Percentiles rank a stretch among this genome's conserved stretches.
Evolutionary conservation across 2,888 invertebrate genomes (phyloP).

Genomic region (Aporophyla lueneburgensis): DNA sequence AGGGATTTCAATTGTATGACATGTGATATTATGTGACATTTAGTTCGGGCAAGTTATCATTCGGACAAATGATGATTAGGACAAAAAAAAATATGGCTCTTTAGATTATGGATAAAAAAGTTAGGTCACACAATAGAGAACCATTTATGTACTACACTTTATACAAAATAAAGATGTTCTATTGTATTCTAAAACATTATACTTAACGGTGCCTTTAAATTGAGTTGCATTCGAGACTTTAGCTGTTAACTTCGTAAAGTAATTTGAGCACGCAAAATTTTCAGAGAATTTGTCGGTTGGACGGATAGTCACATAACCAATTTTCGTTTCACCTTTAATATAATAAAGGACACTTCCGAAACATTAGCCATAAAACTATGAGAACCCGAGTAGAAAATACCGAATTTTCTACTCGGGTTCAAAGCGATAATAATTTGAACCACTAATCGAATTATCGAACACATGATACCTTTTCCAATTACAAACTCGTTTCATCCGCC

Average conservation of each 20-base stretch:
- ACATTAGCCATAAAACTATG: slow-evolving; percentile 33
- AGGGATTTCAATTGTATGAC: too few species aligned
- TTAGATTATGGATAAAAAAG: too few species aligned
- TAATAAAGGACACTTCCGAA: slow-evolving; percentile 25
- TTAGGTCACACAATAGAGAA: too few species aligned
- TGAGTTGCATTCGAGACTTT: neutral
- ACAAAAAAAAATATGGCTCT: too few species aligned
- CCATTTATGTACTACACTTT: too few species aligned
- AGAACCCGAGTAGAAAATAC: slow-evolving; percentile 15
- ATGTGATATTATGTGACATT: too few species aligned
- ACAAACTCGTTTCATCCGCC: slow-evolving; percentile 47
- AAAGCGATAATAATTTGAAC: slow-evolving; percentile 45
- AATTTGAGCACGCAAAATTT: slow-evolving; percentile 22
- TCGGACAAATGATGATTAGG: too few species aligned
- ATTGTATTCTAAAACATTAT: too few species aligned
- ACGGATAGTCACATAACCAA: slow-evolving; percentile 15
- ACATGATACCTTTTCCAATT: slow-evolving; percentile 43
- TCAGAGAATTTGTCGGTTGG: slow-evolving; percentile 20
- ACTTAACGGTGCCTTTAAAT: neutral
- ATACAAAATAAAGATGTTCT: too few species aligned
- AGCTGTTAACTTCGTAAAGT: slow-evolving; percentile 11
- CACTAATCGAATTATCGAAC: slow-evolving; percentile 48
- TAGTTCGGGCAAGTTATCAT: too few species aligned
- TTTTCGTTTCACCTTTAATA: slow-evolving; percentile 24
- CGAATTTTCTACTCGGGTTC: too few species aligned